Evolutionary conservation across 2,113 vertebrate genomes (phyloP), one percentile per base, ranked within the genome.

Genomic region (Alethe castanea): DNA sequence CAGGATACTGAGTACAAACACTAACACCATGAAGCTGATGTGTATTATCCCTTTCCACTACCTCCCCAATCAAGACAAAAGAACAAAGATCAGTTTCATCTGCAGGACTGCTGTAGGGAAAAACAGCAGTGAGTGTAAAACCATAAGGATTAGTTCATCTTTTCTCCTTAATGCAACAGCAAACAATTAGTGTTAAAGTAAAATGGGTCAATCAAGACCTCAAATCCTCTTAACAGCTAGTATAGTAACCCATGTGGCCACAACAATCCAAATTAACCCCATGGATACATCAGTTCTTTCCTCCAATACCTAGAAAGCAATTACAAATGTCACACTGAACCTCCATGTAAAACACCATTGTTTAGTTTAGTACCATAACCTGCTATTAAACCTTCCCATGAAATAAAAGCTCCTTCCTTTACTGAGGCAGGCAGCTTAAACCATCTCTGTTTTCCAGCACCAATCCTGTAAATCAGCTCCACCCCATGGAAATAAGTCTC

Each of bases 121-220:
- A 80, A 88, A n/a, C 64, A 64, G 69, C 57, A 83, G 45, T 12
- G 31, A 92, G 79, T 24, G 31, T 86, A 88, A 96, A 96, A 84
- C 67, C 80, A 5, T 60, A 78, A 78, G 79, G 52, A 90, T 92
- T 80, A 92, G 61, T 86, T 95, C 83, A 91, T 91, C 96, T 87
- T 78, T 88, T 66, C 78, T 71, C 60, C 82, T 76, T 92, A 92
- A 85, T 69, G 78, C 61, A 89, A 85, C 42, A 74, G 73, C 93
- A 94, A 97, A 96, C 94, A 95, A 95, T 91, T 88, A 93, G 88
- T 36, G 70, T 90, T 93, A 65, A 90, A 88, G 79, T 77, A 91
- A 97, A 97, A 97, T 88, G 81, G 94, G 95, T 95, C 90, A 95
- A 81, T 92, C 86, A 95, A 92, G 86, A 92, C 47, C 64, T 91